Evolutionary conservation across 2,888 invertebrate species (phyloP).

Genomic region (Holacanthella duospinosa): DNA sequence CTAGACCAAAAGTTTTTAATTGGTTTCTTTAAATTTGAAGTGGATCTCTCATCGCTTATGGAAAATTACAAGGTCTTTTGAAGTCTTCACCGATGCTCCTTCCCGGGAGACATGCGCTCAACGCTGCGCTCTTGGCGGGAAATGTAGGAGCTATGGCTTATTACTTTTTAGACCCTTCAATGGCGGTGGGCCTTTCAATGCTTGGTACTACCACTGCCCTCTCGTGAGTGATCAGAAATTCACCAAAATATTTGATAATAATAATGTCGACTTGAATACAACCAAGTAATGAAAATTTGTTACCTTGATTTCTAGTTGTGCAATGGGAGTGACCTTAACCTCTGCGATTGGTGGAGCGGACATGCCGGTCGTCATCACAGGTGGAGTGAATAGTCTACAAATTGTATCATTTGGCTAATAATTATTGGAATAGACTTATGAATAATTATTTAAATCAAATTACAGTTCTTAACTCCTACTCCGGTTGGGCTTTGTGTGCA

Average conservation of each 20-base stretch:
- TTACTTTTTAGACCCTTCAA: conserved; percentile 53
- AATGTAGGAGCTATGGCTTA: conserved; percentile 65
- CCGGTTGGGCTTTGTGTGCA: conserved; percentile 86
- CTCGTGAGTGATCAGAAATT: not conserved
- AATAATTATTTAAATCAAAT: no score
- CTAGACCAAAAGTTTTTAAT: no score
- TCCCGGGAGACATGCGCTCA: conserved; percentile 70
- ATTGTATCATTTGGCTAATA: no score
- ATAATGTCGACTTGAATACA: conserved; percentile 52
- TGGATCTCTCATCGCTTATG: conserved; percentile 78
- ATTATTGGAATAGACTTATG: no score
- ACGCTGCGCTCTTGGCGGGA: conserved; percentile 55
- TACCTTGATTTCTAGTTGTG: not conserved
- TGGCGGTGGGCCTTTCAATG: conserved; percentile 59
- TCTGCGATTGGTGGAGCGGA: conserved; percentile 86
- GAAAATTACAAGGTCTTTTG: conserved; percentile 68
- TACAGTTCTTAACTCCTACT: conserved; percentile 82
- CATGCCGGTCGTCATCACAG: no score
- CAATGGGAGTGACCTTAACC: conserved; percentile 65
- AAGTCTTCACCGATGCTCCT: conserved; percentile 69
- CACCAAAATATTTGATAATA: conserved; percentile 52
- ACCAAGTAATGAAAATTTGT: not conserved
- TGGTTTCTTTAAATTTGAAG: no score
- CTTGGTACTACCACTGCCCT: conserved; percentile 60
- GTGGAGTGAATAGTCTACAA: no score